Percentiles rank a stretch among this genome's conserved stretches.
These are phyloP conservation scores for Noctilio leporinus DNA, from an alignment of 2,113 vertebrate genomes.

Conservation along the genomic window DNA sequence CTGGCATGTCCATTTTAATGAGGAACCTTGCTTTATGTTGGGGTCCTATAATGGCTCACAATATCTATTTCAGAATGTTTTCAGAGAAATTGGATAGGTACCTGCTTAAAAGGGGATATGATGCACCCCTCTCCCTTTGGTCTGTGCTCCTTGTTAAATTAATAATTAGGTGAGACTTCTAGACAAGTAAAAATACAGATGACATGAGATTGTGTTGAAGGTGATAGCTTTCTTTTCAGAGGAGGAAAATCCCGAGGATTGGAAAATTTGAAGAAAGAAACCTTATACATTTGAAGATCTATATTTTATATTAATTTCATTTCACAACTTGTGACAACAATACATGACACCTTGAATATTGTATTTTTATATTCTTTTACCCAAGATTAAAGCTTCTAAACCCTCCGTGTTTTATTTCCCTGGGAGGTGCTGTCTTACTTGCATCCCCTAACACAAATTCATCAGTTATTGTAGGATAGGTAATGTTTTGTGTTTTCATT, in stretches of 20 bases:
- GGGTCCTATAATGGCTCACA: slow-evolving; percentile 37
- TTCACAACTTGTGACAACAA: slow-evolving; percentile 14
- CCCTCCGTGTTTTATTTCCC: not conserved
- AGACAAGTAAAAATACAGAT: slow-evolving; percentile 31
- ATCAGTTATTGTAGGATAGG: not conserved
- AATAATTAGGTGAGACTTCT: slow-evolving; percentile 58
- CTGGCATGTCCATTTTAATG: slow-evolving; percentile 65
- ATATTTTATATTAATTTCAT: slow-evolving; percentile 44
- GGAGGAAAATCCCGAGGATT: slow-evolving; percentile 35
- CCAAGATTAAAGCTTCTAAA: not conserved
- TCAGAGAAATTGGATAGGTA: slow-evolving; percentile 46
- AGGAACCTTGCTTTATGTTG: slow-evolving; percentile 63
- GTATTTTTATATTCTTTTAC: slow-evolving; percentile 38
- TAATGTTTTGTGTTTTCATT: not conserved
- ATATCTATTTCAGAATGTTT: slow-evolving; percentile 55
- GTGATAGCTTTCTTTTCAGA: slow-evolving; percentile 20
- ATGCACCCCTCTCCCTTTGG: not conserved
- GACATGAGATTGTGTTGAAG: slow-evolving; percentile 36
- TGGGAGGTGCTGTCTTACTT: not conserved
- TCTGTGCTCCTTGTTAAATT: slow-evolving; percentile 52
- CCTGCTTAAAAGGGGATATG: slow-evolving; percentile 45
- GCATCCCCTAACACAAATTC: not conserved
- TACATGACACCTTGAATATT: slow-evolving; percentile 34
- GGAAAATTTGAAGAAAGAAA: slow-evolving; percentile 43
- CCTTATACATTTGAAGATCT: slow-evolving; percentile 18